Conservation (phyloP, 2,113 vertebrate genomes). For the Mola mola region DNA sequence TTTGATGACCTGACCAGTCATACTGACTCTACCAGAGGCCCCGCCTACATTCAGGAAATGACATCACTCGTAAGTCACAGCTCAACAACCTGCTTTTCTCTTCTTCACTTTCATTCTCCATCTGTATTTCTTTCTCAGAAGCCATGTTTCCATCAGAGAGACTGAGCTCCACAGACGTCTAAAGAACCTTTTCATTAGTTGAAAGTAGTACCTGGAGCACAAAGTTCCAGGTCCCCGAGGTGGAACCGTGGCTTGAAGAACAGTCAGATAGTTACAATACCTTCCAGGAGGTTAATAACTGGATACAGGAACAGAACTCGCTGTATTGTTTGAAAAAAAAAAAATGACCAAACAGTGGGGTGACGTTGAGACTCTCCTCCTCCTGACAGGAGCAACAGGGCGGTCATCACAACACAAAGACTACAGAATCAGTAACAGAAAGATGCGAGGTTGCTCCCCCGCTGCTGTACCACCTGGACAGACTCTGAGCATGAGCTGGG, state of each 20-base stretch:
- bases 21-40: not conserved
- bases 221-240: no score
- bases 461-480: not conserved
- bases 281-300: conserved; percentile 2
- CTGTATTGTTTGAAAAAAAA: not conserved
- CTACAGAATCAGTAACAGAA: conserved; percentile 28
- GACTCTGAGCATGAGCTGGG: conserved; percentile 6
- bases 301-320: no score
- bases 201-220: no score
- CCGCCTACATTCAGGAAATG: conserved; percentile 38
- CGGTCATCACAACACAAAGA: not conserved
- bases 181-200: no score
- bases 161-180: not conserved
- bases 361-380: not conserved
- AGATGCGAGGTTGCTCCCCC: not conserved
- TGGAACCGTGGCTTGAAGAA: no score
- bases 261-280: not conserved
- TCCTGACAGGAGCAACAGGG: not conserved
- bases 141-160: no score
- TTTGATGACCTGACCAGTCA: not conserved
- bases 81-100: not conserved
- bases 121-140: not conserved
- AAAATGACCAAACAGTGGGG: not conserved
- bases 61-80: conserved; percentile 22
- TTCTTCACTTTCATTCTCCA: not conserved